Conservation (phyloP, 2,888 invertebrate genomes). For the Drosophila neonasuta region DNA sequence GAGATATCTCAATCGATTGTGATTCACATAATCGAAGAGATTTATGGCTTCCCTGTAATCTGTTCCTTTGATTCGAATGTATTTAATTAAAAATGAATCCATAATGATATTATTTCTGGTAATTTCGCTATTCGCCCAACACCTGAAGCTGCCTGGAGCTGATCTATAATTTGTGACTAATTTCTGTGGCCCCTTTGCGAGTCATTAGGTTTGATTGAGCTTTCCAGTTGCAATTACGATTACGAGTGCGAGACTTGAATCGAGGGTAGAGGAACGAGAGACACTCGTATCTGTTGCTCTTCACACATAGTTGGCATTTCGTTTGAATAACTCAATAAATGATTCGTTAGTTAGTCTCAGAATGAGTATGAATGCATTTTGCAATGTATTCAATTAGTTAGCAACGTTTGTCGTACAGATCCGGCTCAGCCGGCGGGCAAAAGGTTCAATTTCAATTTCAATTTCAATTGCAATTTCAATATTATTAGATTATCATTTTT, state of each 20-base stretch:
- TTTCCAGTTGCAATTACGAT: constrained; percentile 49
- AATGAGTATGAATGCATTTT: constrained; percentile 40
- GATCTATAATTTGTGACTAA: constrained; percentile 31
- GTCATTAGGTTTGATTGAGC: constrained; percentile 23
- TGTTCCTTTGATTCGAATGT: background rate
- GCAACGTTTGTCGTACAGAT: constrained; percentile 54
- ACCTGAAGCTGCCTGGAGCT: constrained; percentile 7
- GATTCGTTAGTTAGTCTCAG: constrained; percentile 50
- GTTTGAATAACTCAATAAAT: constrained; percentile 72
- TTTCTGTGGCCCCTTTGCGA: constrained; percentile 7
- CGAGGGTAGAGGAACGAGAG: constrained; percentile 18
- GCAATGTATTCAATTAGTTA: constrained; percentile 65
- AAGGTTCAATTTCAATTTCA: constrained; percentile 43
- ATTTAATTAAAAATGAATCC: constrained; percentile 8
- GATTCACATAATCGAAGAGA: background rate
- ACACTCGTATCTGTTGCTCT: constrained; percentile 49
- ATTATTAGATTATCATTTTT: constrained; percentile 59
- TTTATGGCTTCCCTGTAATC: constrained; percentile 1
- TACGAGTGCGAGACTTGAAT: background rate
- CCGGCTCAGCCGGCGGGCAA: constrained; percentile 55
- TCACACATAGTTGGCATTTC: constrained; percentile 68
- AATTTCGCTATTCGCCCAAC: constrained; percentile 9
- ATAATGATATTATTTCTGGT: constrained; percentile 14
- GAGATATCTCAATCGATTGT: background rate
- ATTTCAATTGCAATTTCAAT: constrained; percentile 54